Evolutionary conservation across 2,888 invertebrate genomes (phyloP), one percentile per base, ranked within the genome.

Genomic region (Ectemnius lituratus): DNA sequence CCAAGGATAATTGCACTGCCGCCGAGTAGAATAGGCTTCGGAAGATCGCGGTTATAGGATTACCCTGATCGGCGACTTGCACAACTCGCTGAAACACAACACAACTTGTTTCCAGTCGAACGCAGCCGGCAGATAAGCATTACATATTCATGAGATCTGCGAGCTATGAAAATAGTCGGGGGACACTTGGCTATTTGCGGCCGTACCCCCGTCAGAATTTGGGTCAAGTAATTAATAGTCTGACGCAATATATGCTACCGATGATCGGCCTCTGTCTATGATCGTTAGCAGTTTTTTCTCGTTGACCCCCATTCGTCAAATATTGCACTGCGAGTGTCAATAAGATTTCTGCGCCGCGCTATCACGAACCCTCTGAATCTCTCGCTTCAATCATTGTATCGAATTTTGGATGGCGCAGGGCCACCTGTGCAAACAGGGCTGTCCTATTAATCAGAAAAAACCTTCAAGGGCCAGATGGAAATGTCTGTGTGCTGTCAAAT

Each of bases 341-440:
- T 67, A 73, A 67, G 70, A 70, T 76, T 69, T 64, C 67, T 49
- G 4, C 23, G 66, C 20, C 52, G 18, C 20, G 14, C 52, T 45
- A 68, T 45, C 49, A 20, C 37, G 37, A 37, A 37, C 37, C 37
- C 37, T 37, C 37, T 37, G 2, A 6, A 37, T 6, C 37, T 46
- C 1, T 52, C 18, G 45, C 49, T 23, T 20, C 45, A 59, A 63
- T 56, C 66, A 66, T 49, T 61, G 8, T 37, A 37, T 11, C 37
- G 64, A 78, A 76, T 76, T 76, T 60, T 62, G 56, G n/a, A 59
- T 63, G 27, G 65, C 20, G 45, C 56, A 60, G 57, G 14, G 8
- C 23, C 77, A 78, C 61, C 77, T 78, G 77, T 76, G 47, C 76
- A 78, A 78, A 78, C 70, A 76, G 49, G 14, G 13, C 14, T 27